Conservation (phyloP, 2,888 invertebrate species). For the Laspeyria flexula region DNA sequence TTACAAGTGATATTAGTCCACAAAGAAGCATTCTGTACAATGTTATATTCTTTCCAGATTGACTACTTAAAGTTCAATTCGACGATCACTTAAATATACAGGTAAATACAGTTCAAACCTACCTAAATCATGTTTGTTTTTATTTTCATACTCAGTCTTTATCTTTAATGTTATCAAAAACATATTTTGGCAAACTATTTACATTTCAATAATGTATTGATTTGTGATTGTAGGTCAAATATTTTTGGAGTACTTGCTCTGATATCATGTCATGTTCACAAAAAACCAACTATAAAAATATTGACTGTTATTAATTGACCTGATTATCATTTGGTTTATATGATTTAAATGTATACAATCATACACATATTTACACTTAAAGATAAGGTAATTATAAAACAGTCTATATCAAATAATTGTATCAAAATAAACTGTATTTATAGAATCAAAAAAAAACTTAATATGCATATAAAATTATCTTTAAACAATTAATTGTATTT, state of each 20-base stretch:
- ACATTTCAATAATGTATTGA: neutral
- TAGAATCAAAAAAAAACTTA: no score
- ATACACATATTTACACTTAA: no score
- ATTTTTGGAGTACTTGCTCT: neutral
- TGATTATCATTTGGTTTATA: no score
- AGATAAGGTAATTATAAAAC: no score
- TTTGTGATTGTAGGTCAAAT: slow-evolving; percentile 3
- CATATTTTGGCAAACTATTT: neutral
- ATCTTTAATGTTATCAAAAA: neutral
- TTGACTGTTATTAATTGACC: neutral
- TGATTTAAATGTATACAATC: no score
- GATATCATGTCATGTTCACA: no score
- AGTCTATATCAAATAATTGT: no score
- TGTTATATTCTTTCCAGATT: slow-evolving; percentile 37
- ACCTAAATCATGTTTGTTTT: slow-evolving; percentile 18
- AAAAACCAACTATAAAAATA: no score
- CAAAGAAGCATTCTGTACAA: slow-evolving; percentile 15
- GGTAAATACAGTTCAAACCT: slow-evolving; percentile 32
- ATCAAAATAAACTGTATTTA: no score
- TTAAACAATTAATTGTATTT: no score
- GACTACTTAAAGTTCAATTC: slow-evolving; percentile 25
- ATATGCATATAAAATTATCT: no score
- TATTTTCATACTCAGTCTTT: slow-evolving; percentile 8
- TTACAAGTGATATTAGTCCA: slow-evolving; percentile 25
- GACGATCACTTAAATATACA: slow-evolving; percentile 39